Evolutionary conservation across 2,797 vertebrate genomes (phyloP).

Genomic region (Arctocebus calabarensis): DNA sequence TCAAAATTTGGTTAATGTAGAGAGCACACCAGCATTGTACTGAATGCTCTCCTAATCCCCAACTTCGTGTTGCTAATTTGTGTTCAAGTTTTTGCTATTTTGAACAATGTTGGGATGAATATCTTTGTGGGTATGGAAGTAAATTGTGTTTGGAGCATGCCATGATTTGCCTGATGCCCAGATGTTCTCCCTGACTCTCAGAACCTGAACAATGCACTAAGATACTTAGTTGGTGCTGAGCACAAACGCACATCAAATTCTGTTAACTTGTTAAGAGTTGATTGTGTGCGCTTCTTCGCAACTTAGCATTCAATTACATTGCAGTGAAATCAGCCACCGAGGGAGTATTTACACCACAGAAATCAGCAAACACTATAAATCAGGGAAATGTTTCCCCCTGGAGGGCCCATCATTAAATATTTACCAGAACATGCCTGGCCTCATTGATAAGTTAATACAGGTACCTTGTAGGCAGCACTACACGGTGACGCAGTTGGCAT

Average conservation of each 20-base stretch:
- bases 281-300: background rate
- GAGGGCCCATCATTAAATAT: slow-evolving; percentile 4
- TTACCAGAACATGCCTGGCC: background rate
- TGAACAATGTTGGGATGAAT: background rate
- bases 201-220: background rate
- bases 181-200: slow-evolving; percentile 8
- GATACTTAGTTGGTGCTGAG: background rate
- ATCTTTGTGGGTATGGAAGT: background rate
- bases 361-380: background rate
- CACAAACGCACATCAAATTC: background rate
- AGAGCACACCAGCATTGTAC: background rate
- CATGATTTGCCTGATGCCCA: background rate
- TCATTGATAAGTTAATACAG: slow-evolving; percentile 36
- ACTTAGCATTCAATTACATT: background rate
- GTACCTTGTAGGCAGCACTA: slow-evolving; percentile 44
- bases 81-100: background rate
- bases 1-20: background rate
- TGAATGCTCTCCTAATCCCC: no score
- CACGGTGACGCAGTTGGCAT: slow-evolving; percentile 60
- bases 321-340: background rate
- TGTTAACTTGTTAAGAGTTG: background rate
- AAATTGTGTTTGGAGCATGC: background rate
- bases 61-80: background rate
- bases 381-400: background rate
- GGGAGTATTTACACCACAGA: background rate